Percentiles rank a stretch among this genome's conserved stretches.
Conservation (phyloP, 2,888 invertebrate genomes). For the Aquatica leii region DNA sequence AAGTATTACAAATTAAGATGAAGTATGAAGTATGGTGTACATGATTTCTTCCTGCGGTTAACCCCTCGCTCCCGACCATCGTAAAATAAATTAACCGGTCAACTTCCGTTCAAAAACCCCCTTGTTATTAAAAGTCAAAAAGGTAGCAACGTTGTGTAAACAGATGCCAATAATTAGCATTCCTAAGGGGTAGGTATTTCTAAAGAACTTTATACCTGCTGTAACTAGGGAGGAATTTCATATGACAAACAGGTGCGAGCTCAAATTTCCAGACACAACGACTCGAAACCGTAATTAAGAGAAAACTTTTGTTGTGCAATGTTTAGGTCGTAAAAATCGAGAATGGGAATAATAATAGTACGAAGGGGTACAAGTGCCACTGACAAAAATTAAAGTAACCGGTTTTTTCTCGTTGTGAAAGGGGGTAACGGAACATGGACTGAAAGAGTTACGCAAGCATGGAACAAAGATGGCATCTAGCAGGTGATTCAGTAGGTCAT, state of each 20-base stretch:
- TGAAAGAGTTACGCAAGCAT: slow-evolving; percentile 30
- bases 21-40: too few species aligned
- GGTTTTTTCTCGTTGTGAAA: slow-evolving; percentile 23
- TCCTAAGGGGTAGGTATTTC: slow-evolving; percentile 13
- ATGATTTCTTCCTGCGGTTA: too few species aligned
- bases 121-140: slow-evolving; percentile 4
- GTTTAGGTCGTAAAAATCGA: slow-evolving; percentile 7
- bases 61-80: too few species aligned
- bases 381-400: slow-evolving; percentile 23
- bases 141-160: slow-evolving; percentile 9
- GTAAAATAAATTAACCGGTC: neutral
- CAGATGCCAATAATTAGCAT: slow-evolving; percentile 22
- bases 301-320: neutral
- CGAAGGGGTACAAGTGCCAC: slow-evolving; percentile 32
- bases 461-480: slow-evolving; percentile 21
- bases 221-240: slow-evolving; percentile 13
- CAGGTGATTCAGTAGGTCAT: slow-evolving; percentile 36
- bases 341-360: slow-evolving; percentile 28
- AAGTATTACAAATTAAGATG: too few species aligned
- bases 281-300: slow-evolving; percentile 2
- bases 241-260: slow-evolving; percentile 18
- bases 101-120: neutral
- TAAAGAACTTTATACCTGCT: slow-evolving; percentile 21
- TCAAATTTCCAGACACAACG: slow-evolving; percentile 15
- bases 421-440: slow-evolving; percentile 28